These are phyloP conservation scores for Chesias legatella DNA, from an alignment of 2,888 invertebrate genomes.

Conservation along the genomic window DNA sequence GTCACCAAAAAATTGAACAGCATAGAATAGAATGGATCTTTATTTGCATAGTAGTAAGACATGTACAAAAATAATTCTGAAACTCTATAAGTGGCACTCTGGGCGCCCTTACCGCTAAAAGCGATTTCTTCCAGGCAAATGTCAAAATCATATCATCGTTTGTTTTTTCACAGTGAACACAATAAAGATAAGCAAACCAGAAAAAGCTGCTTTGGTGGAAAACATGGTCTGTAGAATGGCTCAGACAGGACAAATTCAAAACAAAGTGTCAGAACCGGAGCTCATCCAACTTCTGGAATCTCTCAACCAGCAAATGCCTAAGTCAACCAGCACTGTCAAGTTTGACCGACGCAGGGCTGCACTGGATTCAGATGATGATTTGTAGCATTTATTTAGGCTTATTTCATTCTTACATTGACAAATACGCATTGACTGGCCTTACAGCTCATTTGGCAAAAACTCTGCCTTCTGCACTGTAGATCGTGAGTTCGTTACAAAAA, in stretches of 20 bases:
- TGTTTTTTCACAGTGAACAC: constrained; percentile 89
- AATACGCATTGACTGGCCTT: constrained; percentile 23
- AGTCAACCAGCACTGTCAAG: constrained; percentile 89
- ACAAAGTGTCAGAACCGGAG: constrained; percentile 91
- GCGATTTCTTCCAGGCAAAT: no score
- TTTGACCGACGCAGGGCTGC: constrained; percentile 94
- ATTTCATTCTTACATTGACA: constrained; percentile 8
- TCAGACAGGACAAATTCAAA: constrained; percentile 91
- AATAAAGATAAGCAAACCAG: constrained; percentile 95
- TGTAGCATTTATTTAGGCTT: constrained; percentile 41
- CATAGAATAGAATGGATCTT: no score
- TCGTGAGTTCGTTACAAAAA: no score
- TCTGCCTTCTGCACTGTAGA: no score
- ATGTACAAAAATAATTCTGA: no score
- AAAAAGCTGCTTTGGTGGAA: constrained; percentile 97
- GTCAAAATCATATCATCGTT: neutral
- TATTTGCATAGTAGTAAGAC: no score
- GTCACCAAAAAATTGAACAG: no score
- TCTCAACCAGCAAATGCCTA: constrained; percentile 91
- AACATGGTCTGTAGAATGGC: constrained; percentile 97
- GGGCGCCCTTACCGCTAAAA: no score
- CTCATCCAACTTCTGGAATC: constrained; percentile 91
- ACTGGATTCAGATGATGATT: constrained; percentile 89
- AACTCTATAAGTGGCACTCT: no score
- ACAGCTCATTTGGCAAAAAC: no score